Base-by-base conservation (phyloP, 2,797 vertebrate species). In the Melanotaenia boesemani region DNA sequence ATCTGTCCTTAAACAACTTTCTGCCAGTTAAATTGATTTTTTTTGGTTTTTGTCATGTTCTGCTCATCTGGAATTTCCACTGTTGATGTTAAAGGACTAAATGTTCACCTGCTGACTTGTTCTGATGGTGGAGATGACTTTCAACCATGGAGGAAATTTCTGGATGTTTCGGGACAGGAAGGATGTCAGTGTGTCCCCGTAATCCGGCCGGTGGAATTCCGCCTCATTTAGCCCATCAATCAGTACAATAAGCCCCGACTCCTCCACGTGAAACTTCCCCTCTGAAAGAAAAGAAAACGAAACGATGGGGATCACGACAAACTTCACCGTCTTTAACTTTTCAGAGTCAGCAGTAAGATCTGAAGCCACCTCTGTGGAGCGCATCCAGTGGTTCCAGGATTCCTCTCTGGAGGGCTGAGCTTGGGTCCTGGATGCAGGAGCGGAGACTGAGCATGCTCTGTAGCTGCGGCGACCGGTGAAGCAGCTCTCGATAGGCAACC, bases 131-230 rank as follows among this genome's bases (percentile, higher is more conserved):
- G 97, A 96, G 12, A 99, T 94, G 83, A 99, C 91, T 89, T 98
- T 99, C 83, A 99, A 94, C 97, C 98, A 99, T 11, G 95, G 92
- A 76, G 98, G 98, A 89, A 99, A 98, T 72, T 95, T 97, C 80
- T 95, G 95, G 79, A 99, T 94, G 89, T 96, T 98, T 92, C 94
- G 95, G 87, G 94, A 96, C 82, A 99, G 94, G 91, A 99, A 99
- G 0, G 98, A 98, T 70, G 97, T 96, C 70, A 99, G 96, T 15
- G 97, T 98, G 90, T 99, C 96, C 32, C 98, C 98, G 16, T 99
- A 98, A 91, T 99, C 98, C 0, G 98, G 97, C 58, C 98, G 97
- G 92, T 99, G 98, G 90, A 99, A 99, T 94, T 99, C 98, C 10
- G 98, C 98, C 90, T 99, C 98, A 6, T 99, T 98, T 84, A 99